phyloP scores from a whole-genome alignment of 2,888 invertebrate species.

The Lordiphosa fenestrarum region DNA sequence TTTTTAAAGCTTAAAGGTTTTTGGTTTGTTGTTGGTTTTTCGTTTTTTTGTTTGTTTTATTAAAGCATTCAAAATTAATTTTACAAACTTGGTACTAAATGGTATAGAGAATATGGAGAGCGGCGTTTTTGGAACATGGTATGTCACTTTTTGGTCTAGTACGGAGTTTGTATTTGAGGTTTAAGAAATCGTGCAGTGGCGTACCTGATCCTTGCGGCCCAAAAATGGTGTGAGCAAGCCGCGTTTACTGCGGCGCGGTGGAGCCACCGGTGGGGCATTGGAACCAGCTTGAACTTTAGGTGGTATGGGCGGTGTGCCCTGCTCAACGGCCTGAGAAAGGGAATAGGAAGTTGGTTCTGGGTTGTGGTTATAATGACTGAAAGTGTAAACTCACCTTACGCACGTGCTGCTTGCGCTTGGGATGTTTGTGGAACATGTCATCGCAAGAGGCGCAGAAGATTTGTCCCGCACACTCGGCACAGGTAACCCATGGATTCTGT shows the following conservation, averaged over 20 bases:
- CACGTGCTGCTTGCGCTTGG: slow-evolving; percentile 90
- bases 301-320: slow-evolving; percentile 83
- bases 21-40: slow-evolving; percentile 14
- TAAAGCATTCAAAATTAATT: slow-evolving; percentile 62
- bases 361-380: background rate
- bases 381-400: slow-evolving; percentile 83
- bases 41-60: slow-evolving; percentile 57
- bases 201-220: slow-evolving; percentile 81
- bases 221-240: slow-evolving; percentile 82
- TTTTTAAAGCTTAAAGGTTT: slow-evolving; percentile 29
- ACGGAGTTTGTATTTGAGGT: slow-evolving; percentile 43
- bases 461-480: slow-evolving; percentile 90
- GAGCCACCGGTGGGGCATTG: slow-evolving; percentile 83
- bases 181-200: slow-evolving; percentile 80
- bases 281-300: slow-evolving; percentile 81
- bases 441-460: slow-evolving; percentile 95
- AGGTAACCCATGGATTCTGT: slow-evolving; percentile 89
- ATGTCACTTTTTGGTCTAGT: slow-evolving; percentile 19
- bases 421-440: slow-evolving; percentile 96
- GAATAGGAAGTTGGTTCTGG: too few species aligned
- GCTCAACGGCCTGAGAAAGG: slow-evolving; percentile 74
- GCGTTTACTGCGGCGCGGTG: slow-evolving; percentile 84
- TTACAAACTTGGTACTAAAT: slow-evolving; percentile 66
- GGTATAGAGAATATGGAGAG: slow-evolving; percentile 28
- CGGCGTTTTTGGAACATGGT: slow-evolving; percentile 14